Evolutionary conservation across 2,888 invertebrate genomes (phyloP), one percentile per base, ranked within the genome.

Genomic region (Parapristionchus giblindavisi): DNA sequence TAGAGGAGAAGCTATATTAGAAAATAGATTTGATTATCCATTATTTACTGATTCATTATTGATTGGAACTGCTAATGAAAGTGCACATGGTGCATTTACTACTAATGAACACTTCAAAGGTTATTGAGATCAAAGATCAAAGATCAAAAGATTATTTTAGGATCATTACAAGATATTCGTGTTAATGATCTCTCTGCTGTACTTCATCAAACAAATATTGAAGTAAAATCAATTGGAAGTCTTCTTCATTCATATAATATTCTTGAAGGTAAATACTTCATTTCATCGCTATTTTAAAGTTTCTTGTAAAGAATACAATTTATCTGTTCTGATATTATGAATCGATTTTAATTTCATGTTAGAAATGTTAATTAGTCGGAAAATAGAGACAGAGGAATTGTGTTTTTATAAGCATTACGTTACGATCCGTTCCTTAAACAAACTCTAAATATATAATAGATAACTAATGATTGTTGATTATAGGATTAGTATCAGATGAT

Each of bases 81-180:
- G 78, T 8, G 77, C 79, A 3, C 58, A 68, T 38, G 77, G 75
- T n/a, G 79, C 81, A 40, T 81, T 81, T 52, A 52, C 74, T 1
- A n/a, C 63, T 21, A 54, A 61, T 17, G 74, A 78, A 1, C 75
- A 72, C 43, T 79, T 75, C 73, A 79, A 79, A 73, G 79, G 79
- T 79, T 14, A 32, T 52, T 43, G 43, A 43, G 34, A 1, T 32
- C 58, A 3, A 27, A 54, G 29, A 43, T 68, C 14, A 54, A 70
- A 24, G 43, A 51, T 17, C 40, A 32, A 29, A 36, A 1, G n/a
- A 36, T 48, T 11, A 48, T 78, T 17, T 71, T 75, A 78, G 87
- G 86, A 38, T 85, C 84, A 29, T 60, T 87, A 3, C 86, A 85
- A 78, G 85, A 87, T 60, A 75, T 87, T 40, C 85, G 85, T 40